These are phyloP conservation scores for Catocala sponsa DNA, from an alignment of 2,888 invertebrate genomes.

Conservation along the genomic window DNA sequence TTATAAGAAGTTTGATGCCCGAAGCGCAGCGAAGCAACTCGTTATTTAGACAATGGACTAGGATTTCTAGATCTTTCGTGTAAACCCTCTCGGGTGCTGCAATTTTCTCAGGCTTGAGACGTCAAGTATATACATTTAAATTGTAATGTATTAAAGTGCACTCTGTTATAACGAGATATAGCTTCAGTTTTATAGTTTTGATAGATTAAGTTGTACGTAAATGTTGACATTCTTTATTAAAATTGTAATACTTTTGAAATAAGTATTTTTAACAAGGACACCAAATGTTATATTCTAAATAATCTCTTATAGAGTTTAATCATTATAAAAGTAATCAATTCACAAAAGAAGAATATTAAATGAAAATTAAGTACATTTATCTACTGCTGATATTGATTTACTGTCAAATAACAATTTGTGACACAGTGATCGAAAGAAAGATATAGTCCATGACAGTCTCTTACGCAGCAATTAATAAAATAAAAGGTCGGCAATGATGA, in stretches of 20 bases:
- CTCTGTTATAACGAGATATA: not conserved
- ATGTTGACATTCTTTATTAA: no score
- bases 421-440: no score
- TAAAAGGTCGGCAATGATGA: no score
- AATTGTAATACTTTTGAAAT: no score
- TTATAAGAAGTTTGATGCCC: slow-evolving; percentile 20
- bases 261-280: not conserved
- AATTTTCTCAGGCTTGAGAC: slow-evolving; percentile 49
- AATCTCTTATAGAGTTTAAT: not conserved
- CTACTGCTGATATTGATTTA: no score
- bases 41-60: slow-evolving; percentile 50
- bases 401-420: no score
- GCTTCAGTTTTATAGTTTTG: not conserved
- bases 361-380: no score
- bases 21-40: slow-evolving; percentile 12
- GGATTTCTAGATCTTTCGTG: slow-evolving; percentile 41
- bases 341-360: no score
- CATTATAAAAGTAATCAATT: not conserved
- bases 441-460: no score
- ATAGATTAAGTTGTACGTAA: not conserved
- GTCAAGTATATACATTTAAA: slow-evolving; percentile 25
- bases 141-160: slow-evolving; percentile 13
- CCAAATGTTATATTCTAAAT: not conserved
- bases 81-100: slow-evolving; percentile 38
- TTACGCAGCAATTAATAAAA: no score